Base-by-base conservation (phyloP, 2,797 vertebrate species). In the Silurus lanzhouensis region DNA sequence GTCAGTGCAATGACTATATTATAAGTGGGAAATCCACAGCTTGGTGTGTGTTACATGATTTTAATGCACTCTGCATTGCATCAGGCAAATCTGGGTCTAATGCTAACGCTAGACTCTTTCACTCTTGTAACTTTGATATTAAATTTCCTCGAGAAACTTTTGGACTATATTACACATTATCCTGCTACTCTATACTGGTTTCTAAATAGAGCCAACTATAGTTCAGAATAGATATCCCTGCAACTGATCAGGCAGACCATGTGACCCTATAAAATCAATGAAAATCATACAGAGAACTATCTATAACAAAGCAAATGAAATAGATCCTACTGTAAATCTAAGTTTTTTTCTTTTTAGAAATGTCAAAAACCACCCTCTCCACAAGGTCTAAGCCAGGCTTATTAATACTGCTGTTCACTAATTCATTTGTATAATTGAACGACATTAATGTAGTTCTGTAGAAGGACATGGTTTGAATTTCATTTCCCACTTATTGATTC, bases 401-500 rank as follows among this genome's bases (percentile, higher is more conserved):
- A 46, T 17, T 60, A 60, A 58, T 72, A n/a, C 81, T 13, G 81
- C 20, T n/a, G 19, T 57, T 1, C 15, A 20, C 27, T 72, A 55
- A 25, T 44, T 61, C 5, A 22, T 61, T 22, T 48, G 25, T 83
- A 52, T 57, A 82, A 70, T 5, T 15, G 64, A 57, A 58, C 10
- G 8, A 70, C 12, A 20, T 14, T 15, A 52, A 9, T 1, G 61
- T 31, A 22, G 64, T 46, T 78, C 52, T 78, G 63, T 14, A 78
- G 31, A 48, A 70, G 31, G 63, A 70, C 9, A 15, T 55, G 31
- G 46, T 57, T 12, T n/a, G 31, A 66, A 85, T 78, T 67, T 74
- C 57, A 46, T 58, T n/a, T 17, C 46, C 60, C 3, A 27, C 58
- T 63, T 60, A 67, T 60, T 55, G 85, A 76, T 71, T 70, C 67